Evolutionary conservation across 2,797 vertebrate genomes (phyloP), one percentile per base, ranked within the genome.

Genomic region (Staurois parvus): DNA sequence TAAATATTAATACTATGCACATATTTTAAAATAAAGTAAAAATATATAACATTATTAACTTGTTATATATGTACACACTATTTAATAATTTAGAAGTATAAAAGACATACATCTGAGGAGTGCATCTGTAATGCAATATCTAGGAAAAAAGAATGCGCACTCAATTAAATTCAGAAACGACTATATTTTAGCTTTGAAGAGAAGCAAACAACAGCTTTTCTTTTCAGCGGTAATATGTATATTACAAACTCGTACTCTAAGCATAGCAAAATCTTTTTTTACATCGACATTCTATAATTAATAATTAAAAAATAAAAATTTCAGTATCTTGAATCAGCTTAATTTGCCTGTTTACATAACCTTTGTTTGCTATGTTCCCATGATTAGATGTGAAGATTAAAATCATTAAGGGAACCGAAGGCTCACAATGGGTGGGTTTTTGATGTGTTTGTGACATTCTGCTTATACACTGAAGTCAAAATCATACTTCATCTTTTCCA

Each of bases 401-500:
- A 93, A 94, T 95, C 91, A 95, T 95, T 95, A 95, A 86, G 88
- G 2, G 11, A 91, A 91, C 91, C 78, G 52, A 88, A 84, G 91
- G 92, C 91, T 92, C 92, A 88, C 83, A 88, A 89, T 91, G 91
- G 90, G 91, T 93, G 90, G 90, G 91, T 93, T 91, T 91, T 87
- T 92, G 90, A 91, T 92, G 91, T 84, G 89, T 69, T 66, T 87
- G 89, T 93, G 91, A 95, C 93, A 94, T 93, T 93, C 90, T 92
- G 91, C 94, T 94, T 92, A 92, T 88, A 91, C 11, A 87, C 88
- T 30, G 84, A 89, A 94, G 94, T 95, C 92, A 93, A 90, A 93
- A 92, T 90, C 90, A 91, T 88, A 91, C 91, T 93, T 94, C 92
- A 93, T 97, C 91, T 90, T 92, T 97, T 97, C 95, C 95, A 94